phyloP scores from a whole-genome alignment of 53 echinoderm and acorn worm species.

The Echinometra lucunter region DNA sequence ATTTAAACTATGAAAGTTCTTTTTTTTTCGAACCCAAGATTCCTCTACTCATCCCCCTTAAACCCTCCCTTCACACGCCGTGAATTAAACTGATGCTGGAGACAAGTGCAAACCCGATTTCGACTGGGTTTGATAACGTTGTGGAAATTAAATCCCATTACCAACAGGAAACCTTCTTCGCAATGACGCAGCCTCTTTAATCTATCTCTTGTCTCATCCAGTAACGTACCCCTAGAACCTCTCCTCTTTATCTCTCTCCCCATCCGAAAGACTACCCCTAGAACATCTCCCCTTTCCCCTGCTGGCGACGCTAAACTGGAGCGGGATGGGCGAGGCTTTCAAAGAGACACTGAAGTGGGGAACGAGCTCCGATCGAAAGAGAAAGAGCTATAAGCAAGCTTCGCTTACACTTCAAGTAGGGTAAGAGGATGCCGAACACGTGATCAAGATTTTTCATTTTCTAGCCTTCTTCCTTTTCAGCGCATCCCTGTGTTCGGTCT shows the following conservation, averaged over 20 bases:
- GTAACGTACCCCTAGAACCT: constrained; percentile 14
- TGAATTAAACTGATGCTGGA: not conserved
- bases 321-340: constrained; percentile 25
- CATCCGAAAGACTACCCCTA: not conserved
- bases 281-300: constrained; percentile 38
- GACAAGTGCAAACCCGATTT: not conserved
- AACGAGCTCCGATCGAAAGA: constrained; percentile 14
- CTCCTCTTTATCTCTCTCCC: constrained; percentile 33
- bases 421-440: constrained; percentile 34
- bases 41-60: not conserved
- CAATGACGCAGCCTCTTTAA: not conserved
- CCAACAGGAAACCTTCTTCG: not conserved
- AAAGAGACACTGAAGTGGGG: constrained; percentile 38
- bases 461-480: not conserved
- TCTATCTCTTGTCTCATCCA: constrained; percentile 23
- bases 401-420: constrained; percentile 31
- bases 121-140: constrained; percentile 31
- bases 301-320: constrained; percentile 19
- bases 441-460: constrained; percentile 37
- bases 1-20: no score
- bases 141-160: constrained; percentile 44
- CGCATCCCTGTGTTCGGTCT: not conserved
- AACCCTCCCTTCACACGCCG: not conserved
- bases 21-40: not conserved
- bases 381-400: constrained; percentile 10